phyloP scores from a whole-genome alignment of 1,140 invertebrate species.

The Whitmania pigra region DNA sequence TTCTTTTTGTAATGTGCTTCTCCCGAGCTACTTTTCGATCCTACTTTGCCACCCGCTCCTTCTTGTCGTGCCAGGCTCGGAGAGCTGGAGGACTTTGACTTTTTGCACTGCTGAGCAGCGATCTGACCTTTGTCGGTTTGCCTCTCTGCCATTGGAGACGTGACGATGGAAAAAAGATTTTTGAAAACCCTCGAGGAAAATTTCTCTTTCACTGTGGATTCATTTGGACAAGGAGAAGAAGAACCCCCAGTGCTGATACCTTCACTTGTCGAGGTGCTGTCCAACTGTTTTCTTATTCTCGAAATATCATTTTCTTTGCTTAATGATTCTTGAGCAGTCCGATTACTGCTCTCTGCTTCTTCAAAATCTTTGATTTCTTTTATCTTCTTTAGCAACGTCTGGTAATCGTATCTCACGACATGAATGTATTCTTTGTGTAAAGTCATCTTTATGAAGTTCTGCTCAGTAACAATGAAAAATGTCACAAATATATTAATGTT shows the following conservation, averaged over 20 bases:
- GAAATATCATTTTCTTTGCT: no score
- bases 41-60: not conserved
- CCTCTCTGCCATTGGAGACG: not conserved
- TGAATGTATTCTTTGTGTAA: not conserved
- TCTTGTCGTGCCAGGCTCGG: not conserved
- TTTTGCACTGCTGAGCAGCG: not conserved
- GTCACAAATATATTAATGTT: no score
- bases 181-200: not conserved
- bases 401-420: slow-evolving; percentile 1
- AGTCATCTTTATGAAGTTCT: slow-evolving; percentile 3
- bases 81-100: slow-evolving; percentile 10
- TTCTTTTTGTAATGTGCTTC: not conserved
- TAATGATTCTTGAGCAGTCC: not conserved
- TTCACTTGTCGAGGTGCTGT: no score
- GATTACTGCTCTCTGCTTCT: not conserved
- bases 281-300: no score
- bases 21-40: no score
- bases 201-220: not conserved
- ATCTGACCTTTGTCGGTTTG: not conserved
- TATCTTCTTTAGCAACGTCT: not conserved
- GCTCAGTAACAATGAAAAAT: not conserved
- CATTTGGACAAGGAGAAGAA: no score
- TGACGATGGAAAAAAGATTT: not conserved
- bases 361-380: slow-evolving; percentile 2
- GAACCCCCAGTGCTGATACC: no score